Evolutionary conservation across 23 tunicate species (phyloP), one percentile per base, ranked within the genome.

Genomic region (Ascidia mentula): DNA sequence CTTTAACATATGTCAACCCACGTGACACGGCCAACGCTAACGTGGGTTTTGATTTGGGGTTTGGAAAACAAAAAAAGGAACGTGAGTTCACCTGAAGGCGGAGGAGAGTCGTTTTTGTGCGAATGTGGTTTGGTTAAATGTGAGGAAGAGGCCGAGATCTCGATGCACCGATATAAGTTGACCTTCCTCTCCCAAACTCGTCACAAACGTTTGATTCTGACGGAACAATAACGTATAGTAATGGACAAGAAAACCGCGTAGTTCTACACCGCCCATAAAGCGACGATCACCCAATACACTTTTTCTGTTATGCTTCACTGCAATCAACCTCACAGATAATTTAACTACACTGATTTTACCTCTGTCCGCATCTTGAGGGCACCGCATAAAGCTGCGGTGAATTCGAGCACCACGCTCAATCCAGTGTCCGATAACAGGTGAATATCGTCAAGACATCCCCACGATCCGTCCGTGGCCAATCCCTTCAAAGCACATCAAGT

Each of bases 371-470:
- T 36, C 40, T 84, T 79, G 42, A 89, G 33, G 4, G 84, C 22
- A 5, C 83, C 20, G 36, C 53, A 82, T 6, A 92, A 26, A 6
- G 77, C 75, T 15, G 87, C 83, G 18, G 86, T 82, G 46, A 92
- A 86, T 37, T 92, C 97, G 18, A 92, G 40, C 3, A 92, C 45
- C 9, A 87, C 97, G 33, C 91, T 87, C 32, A 91, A 32, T n/a
- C 87, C 97, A 36, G 60, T 75, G 46, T 79, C 32, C 37, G 85
- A 31, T 26, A 92, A 78, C 72, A 92, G 39, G 24, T 91, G 97
- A 31, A 86, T 34, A 36, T 86, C 87, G 74, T 92, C 97, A 38
- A 92, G 81, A 53, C 97, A 87, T 15, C 91, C 97, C 97, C 91
- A 92, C 34, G 87, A 87, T 36, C 97, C 97, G 59, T 87, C 84